Conservation (phyloP, 2,797 vertebrate genomes). For the Fistularia commersonii region DNA sequence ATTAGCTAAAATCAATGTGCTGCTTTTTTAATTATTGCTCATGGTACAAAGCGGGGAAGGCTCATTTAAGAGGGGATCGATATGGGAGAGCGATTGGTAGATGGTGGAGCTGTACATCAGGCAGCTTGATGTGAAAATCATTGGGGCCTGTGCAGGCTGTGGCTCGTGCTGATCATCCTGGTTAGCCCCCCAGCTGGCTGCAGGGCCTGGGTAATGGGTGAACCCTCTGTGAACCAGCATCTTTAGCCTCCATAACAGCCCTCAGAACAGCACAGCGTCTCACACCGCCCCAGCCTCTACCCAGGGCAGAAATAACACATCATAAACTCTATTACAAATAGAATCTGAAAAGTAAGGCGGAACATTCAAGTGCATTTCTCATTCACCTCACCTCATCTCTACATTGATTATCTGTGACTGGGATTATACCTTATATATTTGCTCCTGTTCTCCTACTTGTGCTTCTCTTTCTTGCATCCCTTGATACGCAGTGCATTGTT, state of each 20-base stretch:
- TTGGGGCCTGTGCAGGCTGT: slow-evolving; percentile 92
- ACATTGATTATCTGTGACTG: slow-evolving; percentile 81
- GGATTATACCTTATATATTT: slow-evolving; percentile 78
- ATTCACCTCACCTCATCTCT: slow-evolving; percentile 60
- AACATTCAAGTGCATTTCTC: slow-evolving; percentile 53
- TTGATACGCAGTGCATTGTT: slow-evolving; percentile 65
- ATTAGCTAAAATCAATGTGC: slow-evolving; percentile 99
- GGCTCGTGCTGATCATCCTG: slow-evolving; percentile 92
- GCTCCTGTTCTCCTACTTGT: slow-evolving; percentile 50
- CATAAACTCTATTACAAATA: slow-evolving; percentile 82
- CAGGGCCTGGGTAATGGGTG: slow-evolving; percentile 93
- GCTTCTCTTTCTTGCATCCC: slow-evolving; percentile 47
- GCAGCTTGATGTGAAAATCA: slow-evolving; percentile 99
- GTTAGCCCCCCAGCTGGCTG: slow-evolving; percentile 98
- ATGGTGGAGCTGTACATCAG: slow-evolving; percentile 97
- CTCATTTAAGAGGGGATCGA: slow-evolving; percentile 98
- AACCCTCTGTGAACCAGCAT: slow-evolving; percentile 92
- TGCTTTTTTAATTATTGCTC: slow-evolving; percentile 99
- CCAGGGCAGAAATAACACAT: slow-evolving; percentile 69
- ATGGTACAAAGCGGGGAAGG: slow-evolving; percentile 99
- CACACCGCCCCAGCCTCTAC: slow-evolving; percentile 69
- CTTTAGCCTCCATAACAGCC: slow-evolving; percentile 81
- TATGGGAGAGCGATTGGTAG: slow-evolving; percentile 98
- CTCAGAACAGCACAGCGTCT: slow-evolving; percentile 68
- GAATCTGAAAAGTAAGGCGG: slow-evolving; percentile 60